Evolutionary conservation across 1,140 invertebrate genomes (phyloP).

Genomic region (Steinernema feltiae): DNA sequence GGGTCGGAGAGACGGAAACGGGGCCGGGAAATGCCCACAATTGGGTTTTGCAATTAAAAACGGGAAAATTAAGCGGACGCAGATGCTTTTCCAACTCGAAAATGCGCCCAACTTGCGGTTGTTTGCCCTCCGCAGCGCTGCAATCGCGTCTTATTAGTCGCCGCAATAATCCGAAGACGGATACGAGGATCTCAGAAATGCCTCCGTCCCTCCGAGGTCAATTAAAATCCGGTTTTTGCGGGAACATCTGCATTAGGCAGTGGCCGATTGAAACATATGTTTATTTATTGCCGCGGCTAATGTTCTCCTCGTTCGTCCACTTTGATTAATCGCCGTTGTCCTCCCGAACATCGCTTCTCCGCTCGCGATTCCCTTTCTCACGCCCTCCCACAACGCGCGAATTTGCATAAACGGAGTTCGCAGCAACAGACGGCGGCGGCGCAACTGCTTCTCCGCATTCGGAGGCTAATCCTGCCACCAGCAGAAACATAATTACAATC

Average conservation of each 20-base stretch:
- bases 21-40: background rate
- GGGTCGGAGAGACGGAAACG: background rate
- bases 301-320: background rate
- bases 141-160: background rate
- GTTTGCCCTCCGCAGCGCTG: no score
- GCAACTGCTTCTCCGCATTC: background rate
- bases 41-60: background rate
- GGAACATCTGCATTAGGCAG: constrained; percentile 10
- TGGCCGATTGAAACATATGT: constrained; percentile 13
- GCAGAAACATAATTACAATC: background rate
- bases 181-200: no score
- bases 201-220: background rate
- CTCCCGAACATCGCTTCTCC: background rate
- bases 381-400: background rate
- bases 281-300: constrained; percentile 5
- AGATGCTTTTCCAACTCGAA: no score
- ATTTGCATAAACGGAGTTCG: background rate
- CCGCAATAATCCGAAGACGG: background rate
- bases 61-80: no score
- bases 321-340: background rate
- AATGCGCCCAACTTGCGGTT: no score
- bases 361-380: background rate
- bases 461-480: background rate
- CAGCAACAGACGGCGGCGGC: background rate
- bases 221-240: background rate